These are phyloP conservation scores for Myotis pilosus DNA, from an alignment of 2,797 vertebrate genomes.

Conservation along the genomic window DNA sequence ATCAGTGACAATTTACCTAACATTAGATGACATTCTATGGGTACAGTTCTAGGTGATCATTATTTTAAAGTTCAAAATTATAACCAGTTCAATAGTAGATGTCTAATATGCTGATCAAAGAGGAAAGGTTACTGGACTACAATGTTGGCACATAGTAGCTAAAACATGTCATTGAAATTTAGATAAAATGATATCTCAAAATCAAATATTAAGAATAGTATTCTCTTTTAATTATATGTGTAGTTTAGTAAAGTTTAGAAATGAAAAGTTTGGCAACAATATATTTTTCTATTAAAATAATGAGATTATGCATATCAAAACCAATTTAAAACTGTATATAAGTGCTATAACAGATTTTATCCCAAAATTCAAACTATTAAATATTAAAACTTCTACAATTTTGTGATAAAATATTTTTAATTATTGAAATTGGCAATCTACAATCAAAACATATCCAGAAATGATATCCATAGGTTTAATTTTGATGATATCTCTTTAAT, in stretches of 20 bases:
- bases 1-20: not conserved
- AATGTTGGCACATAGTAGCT: not conserved
- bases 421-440: not conserved
- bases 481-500: not conserved
- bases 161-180: not conserved
- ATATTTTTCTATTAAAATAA: not conserved
- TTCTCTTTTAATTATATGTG: not conserved
- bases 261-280: not conserved
- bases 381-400: not conserved
- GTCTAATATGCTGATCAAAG: not conserved
- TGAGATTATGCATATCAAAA: not conserved
- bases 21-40: not conserved
- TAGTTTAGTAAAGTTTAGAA: not conserved
- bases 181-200: not conserved
- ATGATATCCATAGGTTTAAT: not conserved
- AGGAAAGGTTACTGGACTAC: not conserved
- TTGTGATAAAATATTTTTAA: not conserved
- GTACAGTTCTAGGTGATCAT: not conserved
- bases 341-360: not conserved
- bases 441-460: not conserved
- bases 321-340: not conserved
- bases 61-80: not conserved
- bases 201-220: not conserved
- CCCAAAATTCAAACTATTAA: not conserved
- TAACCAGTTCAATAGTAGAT: not conserved